Base-by-base conservation (phyloP, 2,797 vertebrate genomes). In the Danio choprae region DNA sequence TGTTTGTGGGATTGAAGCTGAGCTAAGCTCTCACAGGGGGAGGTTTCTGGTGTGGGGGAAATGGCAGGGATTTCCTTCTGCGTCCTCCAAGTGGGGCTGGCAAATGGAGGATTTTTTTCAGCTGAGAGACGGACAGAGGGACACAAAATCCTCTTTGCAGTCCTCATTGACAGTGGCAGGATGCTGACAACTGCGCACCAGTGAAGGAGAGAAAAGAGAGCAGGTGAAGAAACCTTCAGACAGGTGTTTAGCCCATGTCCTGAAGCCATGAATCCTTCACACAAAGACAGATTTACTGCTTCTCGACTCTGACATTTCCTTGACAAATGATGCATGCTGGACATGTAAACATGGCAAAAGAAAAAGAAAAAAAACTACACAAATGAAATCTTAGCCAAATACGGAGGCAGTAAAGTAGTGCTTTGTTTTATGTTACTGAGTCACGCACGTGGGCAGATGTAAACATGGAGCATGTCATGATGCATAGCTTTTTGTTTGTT, bases 71-170 rank as follows among this genome's bases (percentile, higher is more conserved):
- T 67, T 79, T 74, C 44, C 46, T 43, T 50, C 22, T 8, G 41
- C 16, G n/a, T 67, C 55, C 70, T 72, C 53, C 20, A 70, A 69
- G 48, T 73, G 9, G 15, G 44, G 20, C 8, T 58, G 68, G 74
- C 18, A 58, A 55, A 46, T 7, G 75, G 44, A 22, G 55, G 73
- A 55, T 63, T 82, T 72, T 77, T 65, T 68, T 77, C 62, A 40
- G 16, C 51, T 55, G 18, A 64, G 36, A 56, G 36, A 9, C 36
- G 56, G 22, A 53, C 41, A 58, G 75, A 56, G 22, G 65, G 71
- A 69, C 55, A 68, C 22, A 50, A 62, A 80, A 81, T 84, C 69
- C 79, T 84, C 64, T 84, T 74, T 58, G 56, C 58, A 36, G 60
- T 60, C 40, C 46, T 81, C 74, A 84, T 40, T 68, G 59, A 62